Conservation (phyloP, 2,113 vertebrate genomes). For the Xyrauchen texanus region DNA sequence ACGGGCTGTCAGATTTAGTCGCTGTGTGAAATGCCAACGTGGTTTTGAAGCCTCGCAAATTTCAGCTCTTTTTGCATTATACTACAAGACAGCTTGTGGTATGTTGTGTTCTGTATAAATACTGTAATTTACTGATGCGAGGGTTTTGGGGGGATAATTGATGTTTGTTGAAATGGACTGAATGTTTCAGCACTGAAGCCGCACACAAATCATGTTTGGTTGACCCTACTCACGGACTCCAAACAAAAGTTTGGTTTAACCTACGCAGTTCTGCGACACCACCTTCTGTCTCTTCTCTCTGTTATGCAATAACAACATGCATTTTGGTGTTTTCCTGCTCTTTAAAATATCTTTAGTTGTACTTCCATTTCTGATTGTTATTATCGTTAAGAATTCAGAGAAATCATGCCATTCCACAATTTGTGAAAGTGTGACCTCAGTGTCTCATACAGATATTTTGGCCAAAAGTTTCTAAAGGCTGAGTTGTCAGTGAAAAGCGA, state of each 20-base stretch:
- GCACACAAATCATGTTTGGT: slow-evolving; percentile 22
- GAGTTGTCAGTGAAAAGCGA: background rate
- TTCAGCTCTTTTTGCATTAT: background rate
- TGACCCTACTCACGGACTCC: slow-evolving; percentile 22
- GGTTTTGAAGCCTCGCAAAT: slow-evolving; percentile 45
- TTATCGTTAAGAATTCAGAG: no score
- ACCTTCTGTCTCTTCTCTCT: slow-evolving; percentile 16
- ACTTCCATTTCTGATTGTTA: no score
- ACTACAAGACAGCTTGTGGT: background rate
- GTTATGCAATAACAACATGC: slow-evolving; percentile 40
- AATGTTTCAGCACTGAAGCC: background rate
- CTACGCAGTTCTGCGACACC: slow-evolving; percentile 26
- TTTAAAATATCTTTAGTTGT: slow-evolving; percentile 25
- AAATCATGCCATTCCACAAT: no score
- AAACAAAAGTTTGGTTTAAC: slow-evolving; percentile 41
- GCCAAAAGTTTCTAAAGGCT: slow-evolving; percentile 4
- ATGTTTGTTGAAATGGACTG: slow-evolving; percentile 4
- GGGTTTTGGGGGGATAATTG: background rate
- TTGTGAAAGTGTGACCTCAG: background rate
- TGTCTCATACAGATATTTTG: background rate
- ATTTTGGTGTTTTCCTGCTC: slow-evolving; percentile 5
- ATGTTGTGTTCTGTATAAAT: background rate
- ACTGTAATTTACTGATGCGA: background rate
- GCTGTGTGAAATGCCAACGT: slow-evolving; percentile 59
- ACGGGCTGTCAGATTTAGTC: slow-evolving; percentile 65